Evolutionary conservation across 2,888 invertebrate species (phyloP), one percentile per base, ranked within the genome.

Genomic region (Drosophila pegasa): DNA sequence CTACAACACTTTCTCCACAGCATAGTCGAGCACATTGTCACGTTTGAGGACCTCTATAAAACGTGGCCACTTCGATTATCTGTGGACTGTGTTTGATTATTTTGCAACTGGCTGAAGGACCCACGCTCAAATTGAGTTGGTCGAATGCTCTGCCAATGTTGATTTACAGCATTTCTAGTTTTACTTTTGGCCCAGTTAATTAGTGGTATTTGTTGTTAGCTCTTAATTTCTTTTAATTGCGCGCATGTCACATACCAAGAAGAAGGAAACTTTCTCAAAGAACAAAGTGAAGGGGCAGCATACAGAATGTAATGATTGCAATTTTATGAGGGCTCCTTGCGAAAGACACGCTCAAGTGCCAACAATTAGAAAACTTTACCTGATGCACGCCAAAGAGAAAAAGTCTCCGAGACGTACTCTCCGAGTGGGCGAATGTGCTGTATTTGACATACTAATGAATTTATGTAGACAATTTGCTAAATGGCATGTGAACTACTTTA

Each of bases 301-400:
- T 57, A 63, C 54, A 74, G 68, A 64, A 62, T 62, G 78, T 83
- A 69, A 72, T 80, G 80, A 80, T 86, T 84, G 81, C 81, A 81
- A 75, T 75, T 75, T 73, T 71, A 77, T 78, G 71, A 70, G 78
- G 79, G 80, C 67, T 33, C 35, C 40, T 22, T 41, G 35, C 62
- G 45, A 54, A 50, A 50, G 60, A 70, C 73, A 78, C 69, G 60
- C 67, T 76, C 64, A 78, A 80, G 76, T 80, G 71, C 60, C 78
- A 71, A 80, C 82, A 83, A 83, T 82, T 86, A 82, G 71, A 65
- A 76, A 70, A 78, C 56, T 78, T 83, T 65, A 52, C 29, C 58
- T 60, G 74, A 66, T 66, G 59, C 57, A 43, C 27, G 43, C 27
- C 27, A 27, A 14, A 29, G 9, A 33, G 43, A 38, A 43, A 52